A percentile compares a stretch with the other conserved stretches of the same genome.
Evolutionary conservation across 1,140 invertebrate species (phyloP).

Genomic region (Drosophila subpulchrella): DNA sequence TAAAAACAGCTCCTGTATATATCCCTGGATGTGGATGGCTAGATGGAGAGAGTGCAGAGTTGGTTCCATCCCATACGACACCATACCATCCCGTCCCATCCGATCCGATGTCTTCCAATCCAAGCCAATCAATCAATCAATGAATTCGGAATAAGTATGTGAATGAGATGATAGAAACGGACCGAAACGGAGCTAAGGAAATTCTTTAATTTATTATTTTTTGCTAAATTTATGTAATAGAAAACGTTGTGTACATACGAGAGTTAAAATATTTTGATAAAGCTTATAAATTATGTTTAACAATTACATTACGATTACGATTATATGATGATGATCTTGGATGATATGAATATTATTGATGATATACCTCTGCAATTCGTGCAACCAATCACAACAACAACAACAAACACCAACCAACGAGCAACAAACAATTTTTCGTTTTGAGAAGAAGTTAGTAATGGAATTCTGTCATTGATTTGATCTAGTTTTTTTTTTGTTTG

Average conservation of each 20-base stretch:
- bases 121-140: constrained; percentile 14
- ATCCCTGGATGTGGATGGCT: constrained; percentile 7
- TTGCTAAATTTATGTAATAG: constrained; percentile 44
- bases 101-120: constrained; percentile 24
- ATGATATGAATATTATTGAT: constrained; percentile 50
- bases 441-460: constrained; percentile 16
- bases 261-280: constrained; percentile 42
- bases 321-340: constrained; percentile 36
- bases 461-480: constrained; percentile 16
- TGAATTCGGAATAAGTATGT: constrained; percentile 2
- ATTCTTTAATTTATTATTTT: constrained; percentile 44
- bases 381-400: constrained; percentile 43
- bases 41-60: constrained; percentile 6
- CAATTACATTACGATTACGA: constrained; percentile 32
- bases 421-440: constrained; percentile 12
- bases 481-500: constrained; percentile 3
- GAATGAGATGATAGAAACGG: background rate
- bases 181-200: constrained; percentile 3
- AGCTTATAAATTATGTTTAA: constrained; percentile 35
- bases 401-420: constrained; percentile 31
- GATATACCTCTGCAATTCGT: constrained; percentile 45
- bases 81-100: no score
- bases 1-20: constrained; percentile 11
- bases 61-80: background rate
- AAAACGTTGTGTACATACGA: constrained; percentile 34